Base-by-base conservation (phyloP, 2,797 vertebrate genomes). In the Tenualosa ilisha region DNA sequence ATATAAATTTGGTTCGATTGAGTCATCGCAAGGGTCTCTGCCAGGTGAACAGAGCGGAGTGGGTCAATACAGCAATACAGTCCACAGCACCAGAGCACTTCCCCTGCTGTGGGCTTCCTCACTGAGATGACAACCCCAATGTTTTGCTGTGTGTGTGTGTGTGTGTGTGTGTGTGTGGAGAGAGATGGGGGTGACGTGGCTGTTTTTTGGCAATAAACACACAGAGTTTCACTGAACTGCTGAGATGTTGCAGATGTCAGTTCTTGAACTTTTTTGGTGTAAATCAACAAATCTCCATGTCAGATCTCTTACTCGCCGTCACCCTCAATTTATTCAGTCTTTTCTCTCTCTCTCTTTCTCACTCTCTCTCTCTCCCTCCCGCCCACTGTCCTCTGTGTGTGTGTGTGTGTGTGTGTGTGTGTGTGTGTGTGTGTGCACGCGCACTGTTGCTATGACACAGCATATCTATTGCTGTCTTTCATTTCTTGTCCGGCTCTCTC, bases 251-350 rank as follows among this genome's bases (percentile, higher is more conserved):
- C 68, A 75, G 68, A 75, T 75, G 68, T 75, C 68, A 75, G 68
- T 31, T 75, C 40, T 75, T 43, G 31, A 75, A 40, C 37, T 37
- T 43, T 37, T 43, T 75, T 17, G 68, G 31, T 75, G 40, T 75
- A 75, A 43, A 75, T 75, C 68, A 75, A 75, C 68, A 75, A 75
- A 75, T 75, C 40, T 75, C 40, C 4, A 82, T 85, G 3, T 79
- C 37, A 12, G 40, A 82, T 85, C 65, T 37, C 87, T 49, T 86
- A 81, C 15, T 20, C 85, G 79, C 83, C 50, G 49, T 3, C 89
- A 24, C 37, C 75, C 63, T 40, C 31, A 40, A 31, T 75, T 13
- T 75, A 3, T 68, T 12, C 63, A 31, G 63, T 53, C 1, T 15
- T 12, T 53, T 53, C 51, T 53, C 3, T n/a, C 26, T 68, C 63